Evolutionary conservation across 2,113 vertebrate species (phyloP).

Genomic region (Pangasianodon hypophthalmus): DNA sequence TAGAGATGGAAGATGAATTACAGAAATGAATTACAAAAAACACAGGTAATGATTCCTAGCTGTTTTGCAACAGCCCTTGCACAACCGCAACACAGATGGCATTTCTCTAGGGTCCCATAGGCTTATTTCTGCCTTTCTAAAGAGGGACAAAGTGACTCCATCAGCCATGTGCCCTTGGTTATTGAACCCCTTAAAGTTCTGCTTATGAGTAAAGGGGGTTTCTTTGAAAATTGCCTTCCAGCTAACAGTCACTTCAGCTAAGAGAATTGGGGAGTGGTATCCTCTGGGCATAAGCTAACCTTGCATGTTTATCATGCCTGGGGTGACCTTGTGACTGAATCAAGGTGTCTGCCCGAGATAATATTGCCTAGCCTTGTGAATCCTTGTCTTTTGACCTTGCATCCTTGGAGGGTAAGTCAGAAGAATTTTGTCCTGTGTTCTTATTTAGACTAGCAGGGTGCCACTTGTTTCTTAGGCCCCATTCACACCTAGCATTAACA

Average conservation of each 20-base stretch:
- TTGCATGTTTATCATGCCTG: neutral
- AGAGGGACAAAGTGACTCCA: neutral
- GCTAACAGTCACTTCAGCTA: neutral
- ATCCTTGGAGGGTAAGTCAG: neutral
- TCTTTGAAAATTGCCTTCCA: neutral
- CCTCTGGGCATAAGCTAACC: neutral
- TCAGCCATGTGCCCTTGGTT: neutral
- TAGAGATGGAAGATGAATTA: no score
- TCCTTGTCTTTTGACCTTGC: neutral
- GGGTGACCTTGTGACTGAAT: neutral
- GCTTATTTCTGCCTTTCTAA: neutral
- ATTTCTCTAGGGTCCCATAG: neutral
- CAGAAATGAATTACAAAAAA: no score
- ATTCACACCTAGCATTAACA: neutral
- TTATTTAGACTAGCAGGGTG: neutral
- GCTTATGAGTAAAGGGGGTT: neutral
- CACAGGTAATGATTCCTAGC: no score
- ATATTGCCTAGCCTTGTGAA: neutral
- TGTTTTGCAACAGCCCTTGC: neutral
- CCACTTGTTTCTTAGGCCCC: neutral
- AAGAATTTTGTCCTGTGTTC: neutral
- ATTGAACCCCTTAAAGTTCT: neutral
- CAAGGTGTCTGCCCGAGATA: neutral
- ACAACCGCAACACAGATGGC: neutral
- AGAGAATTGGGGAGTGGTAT: neutral